A percentile compares a stretch with the other conserved stretches of the same genome.
phyloP scores from a whole-genome alignment of 2,888 invertebrate species.

The Toxonevra muliebris region DNA sequence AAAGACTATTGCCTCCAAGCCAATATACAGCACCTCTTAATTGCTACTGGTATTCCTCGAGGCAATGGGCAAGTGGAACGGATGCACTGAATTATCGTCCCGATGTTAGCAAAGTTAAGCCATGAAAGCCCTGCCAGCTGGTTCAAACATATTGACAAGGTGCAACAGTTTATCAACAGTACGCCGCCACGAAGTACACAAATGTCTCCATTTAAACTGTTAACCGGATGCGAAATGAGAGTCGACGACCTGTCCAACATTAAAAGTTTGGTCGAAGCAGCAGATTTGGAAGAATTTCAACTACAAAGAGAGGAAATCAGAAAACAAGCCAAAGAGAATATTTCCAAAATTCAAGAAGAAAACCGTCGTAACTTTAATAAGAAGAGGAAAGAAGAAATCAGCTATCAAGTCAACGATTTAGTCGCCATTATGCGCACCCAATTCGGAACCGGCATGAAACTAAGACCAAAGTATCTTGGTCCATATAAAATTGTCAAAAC shows the following conservation, averaged over 20 bases:
- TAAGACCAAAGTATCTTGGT: slow-evolving; percentile 29
- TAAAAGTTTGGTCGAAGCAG: too few species aligned
- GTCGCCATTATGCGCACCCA: slow-evolving; percentile 35
- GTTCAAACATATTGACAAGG: neutral
- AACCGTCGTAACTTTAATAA: slow-evolving; percentile 19
- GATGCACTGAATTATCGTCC: neutral
- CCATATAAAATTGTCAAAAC: slow-evolving; percentile 19
- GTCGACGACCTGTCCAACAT: too few species aligned
- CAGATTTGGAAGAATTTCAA: too few species aligned
- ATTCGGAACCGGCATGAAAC: slow-evolving; percentile 19
- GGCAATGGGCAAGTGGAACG: neutral
- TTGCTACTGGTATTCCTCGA: too few species aligned
- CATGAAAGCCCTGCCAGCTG: neutral
- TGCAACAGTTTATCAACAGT: neutral
- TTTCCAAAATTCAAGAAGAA: slow-evolving; percentile 21
- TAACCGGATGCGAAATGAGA: too few species aligned
- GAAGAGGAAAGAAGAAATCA: slow-evolving; percentile 1
- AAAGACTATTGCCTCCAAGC: slow-evolving; percentile 51
- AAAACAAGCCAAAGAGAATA: slow-evolving; percentile 17
- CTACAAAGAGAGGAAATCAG: slow-evolving; percentile 10
- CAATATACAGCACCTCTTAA: slow-evolving; percentile 39
- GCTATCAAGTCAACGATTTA: slow-evolving; percentile 16
- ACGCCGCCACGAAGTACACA: too few species aligned
- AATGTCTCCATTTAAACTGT: too few species aligned
- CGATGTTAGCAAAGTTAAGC: neutral